phyloP scores from a whole-genome alignment of 2,888 invertebrate species.

The Siphonodentalium dalli region DNA sequence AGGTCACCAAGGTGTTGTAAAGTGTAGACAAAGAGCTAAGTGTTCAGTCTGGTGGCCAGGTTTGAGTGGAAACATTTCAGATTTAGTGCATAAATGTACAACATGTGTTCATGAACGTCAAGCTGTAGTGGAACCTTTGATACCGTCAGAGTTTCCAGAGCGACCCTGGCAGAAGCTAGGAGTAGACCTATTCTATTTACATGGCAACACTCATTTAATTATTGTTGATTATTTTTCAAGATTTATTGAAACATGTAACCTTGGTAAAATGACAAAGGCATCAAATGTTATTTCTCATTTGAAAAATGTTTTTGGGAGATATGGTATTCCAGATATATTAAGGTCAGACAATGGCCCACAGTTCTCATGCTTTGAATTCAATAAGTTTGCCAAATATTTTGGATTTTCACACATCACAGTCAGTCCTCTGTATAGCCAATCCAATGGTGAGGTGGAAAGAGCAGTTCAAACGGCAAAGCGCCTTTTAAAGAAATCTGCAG shows the following conservation, averaged over 20 bases:
- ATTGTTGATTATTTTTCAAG: slow-evolving; percentile 34
- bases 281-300: slow-evolving; percentile 20
- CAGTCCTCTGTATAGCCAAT: slow-evolving; percentile 24
- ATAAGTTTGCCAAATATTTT: slow-evolving; percentile 20
- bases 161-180: slow-evolving; percentile 37
- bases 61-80: slow-evolving; percentile 16
- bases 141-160: slow-evolving; percentile 27
- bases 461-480: too few relatives aligned
- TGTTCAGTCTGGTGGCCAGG: slow-evolving; percentile 33
- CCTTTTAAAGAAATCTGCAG: too few relatives aligned
- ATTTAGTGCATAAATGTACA: slow-evolving; percentile 26
- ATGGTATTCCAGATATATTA: slow-evolving; percentile 26
- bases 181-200: slow-evolving; percentile 33
- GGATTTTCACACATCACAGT: slow-evolving; percentile 25
- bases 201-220: slow-evolving; percentile 24
- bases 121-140: slow-evolving; percentile 29
- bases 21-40: slow-evolving; percentile 31
- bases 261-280: slow-evolving; percentile 13
- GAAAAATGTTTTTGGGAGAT: slow-evolving; percentile 29
- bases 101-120: slow-evolving; percentile 18
- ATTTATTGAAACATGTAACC: slow-evolving; percentile 26
- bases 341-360: slow-evolving; percentile 21
- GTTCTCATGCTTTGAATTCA: slow-evolving; percentile 17
- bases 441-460: slow-evolving; percentile 24
- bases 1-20: slow-evolving; percentile 29